Base-by-base conservation (phyloP, 2,113 vertebrate genomes). In the Rattus rattus region DNA sequence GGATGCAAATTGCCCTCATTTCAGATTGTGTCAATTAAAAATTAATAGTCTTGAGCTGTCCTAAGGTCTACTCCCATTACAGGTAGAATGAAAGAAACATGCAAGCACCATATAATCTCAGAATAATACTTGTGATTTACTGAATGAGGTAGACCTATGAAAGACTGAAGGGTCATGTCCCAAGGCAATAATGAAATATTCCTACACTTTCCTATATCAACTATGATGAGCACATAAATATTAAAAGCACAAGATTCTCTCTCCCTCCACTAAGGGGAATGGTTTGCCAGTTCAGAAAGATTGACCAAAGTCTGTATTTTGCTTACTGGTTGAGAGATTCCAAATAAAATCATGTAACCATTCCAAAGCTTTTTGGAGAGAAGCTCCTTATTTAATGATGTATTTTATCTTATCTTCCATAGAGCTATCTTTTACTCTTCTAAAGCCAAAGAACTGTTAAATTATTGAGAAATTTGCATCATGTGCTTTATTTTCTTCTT, bases 31-130 rank as follows among this genome's bases (percentile, higher is more conserved):
- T 70, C 63, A 94, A 81, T 94, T 52, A 94, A 63, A 94, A 75
- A 69, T 92, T 85, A 76, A 30, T 92, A 90, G 30, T 67, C 65
- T 95, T 56, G 10, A 96, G 39, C n/a, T 88, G 5, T 24, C 36
- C 28, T 85, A 87, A 30, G 79, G 24, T 9, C 36, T 39, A 70
- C 65, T 79, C 83, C 73, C 52, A 75, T 81, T 88, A 52, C 26
- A 92, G n/a, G 39, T 26, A 65, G n/a, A 90, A 92, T 94, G 95
- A 39, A 96, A 84, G 63, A n/a, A 70, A 92, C 22, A 89, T 65
- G 56, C 19, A 72, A 96, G 28, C 24, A 89, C 52, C 59, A 52
- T 9, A 7, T 92, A 90, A 70, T 36, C 49, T 91, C 80, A 94
- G 52, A 92, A 76, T 75, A 72, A 75, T 90, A 63, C 24, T 36